Evolutionary conservation across 2,888 invertebrate species (phyloP).

Genomic region (Drosophila austrosaltans): DNA sequence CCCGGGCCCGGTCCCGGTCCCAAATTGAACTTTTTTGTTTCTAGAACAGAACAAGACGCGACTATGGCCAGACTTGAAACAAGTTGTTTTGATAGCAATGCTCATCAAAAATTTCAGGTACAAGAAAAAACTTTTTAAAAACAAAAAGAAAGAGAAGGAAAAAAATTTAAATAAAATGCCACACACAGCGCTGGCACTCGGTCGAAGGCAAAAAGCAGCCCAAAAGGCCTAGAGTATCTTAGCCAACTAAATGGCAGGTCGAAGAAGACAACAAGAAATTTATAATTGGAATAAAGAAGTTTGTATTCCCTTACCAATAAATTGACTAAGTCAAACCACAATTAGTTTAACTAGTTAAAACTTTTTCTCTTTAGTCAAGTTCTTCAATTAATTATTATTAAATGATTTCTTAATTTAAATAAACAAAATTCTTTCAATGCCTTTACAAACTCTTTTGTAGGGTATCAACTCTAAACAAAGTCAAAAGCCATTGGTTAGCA

Average conservation of each 20-base stretch:
- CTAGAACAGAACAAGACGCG: constrained; percentile 18
- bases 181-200: constrained; percentile 41
- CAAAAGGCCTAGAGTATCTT: constrained; percentile 25
- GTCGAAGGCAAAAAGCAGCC: constrained; percentile 22
- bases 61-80: constrained; percentile 28
- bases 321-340: neutral
- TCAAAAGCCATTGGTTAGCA: neutral
- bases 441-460: neutral
- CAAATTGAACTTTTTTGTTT: constrained; percentile 60
- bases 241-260: constrained; percentile 35
- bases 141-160: neutral
- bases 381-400: too few relatives aligned
- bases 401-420: neutral
- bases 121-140: constrained; percentile 76
- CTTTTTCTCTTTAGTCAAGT: too few relatives aligned
- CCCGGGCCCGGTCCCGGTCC: constrained; percentile 12
- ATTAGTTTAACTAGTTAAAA: neutral
- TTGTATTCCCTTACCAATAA: constrained; percentile 5
- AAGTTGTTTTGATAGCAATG: constrained; percentile 57
- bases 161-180: constrained; percentile 51
- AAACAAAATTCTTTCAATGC: neutral
- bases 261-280: constrained; percentile 3
- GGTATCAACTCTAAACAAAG: neutral
- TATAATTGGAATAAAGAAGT: neutral
- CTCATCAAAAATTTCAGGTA: constrained; percentile 71